phyloP scores from a whole-genome alignment of 2,888 invertebrate species.

The Prosopocoilus inquinatus region DNA sequence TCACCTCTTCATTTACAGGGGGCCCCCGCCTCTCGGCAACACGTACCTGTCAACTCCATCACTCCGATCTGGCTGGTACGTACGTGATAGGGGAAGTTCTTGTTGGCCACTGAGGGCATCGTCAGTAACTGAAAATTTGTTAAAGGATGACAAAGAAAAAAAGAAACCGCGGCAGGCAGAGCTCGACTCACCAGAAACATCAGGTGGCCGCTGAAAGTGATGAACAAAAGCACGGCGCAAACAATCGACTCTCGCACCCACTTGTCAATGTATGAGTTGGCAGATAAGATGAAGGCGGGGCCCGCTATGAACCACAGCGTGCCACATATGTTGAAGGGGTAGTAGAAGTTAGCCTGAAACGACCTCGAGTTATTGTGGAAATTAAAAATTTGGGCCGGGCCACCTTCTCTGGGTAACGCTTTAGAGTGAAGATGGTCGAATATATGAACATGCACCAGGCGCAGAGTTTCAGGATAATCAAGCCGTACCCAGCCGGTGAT shows the following conservation, averaged over 20 bases:
- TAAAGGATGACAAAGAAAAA: not conserved
- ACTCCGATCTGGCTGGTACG: constrained; percentile 78
- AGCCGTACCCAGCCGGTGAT: constrained; percentile 83
- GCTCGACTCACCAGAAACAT: constrained; percentile 61
- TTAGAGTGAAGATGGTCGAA: constrained; percentile 68
- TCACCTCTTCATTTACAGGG: not conserved
- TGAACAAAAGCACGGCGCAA: constrained; percentile 61
- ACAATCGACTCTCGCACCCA: constrained; percentile 78
- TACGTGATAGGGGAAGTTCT: constrained; percentile 89
- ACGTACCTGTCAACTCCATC: constrained; percentile 56
- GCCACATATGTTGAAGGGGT: constrained; percentile 77
- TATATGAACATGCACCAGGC: constrained; percentile 83
- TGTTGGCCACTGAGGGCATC: constrained; percentile 80
- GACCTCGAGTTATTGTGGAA: not conserved
- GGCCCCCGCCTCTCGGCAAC: not conserved
- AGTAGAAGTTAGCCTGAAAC: constrained; percentile 69
- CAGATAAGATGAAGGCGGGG: constrained; percentile 73
- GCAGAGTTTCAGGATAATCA: constrained; percentile 70
- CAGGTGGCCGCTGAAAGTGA: constrained; percentile 63
- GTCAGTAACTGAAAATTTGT: constrained; percentile 64
- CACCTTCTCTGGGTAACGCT: constrained; percentile 80
- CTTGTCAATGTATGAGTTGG: constrained; percentile 76
- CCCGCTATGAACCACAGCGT: constrained; percentile 86
- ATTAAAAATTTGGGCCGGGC: not conserved
- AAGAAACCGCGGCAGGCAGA: not conserved